Percentiles rank a stretch among this genome's conserved stretches.
Evolutionary conservation across 2,113 vertebrate genomes (phyloP).

Genomic region (Neomonachus schauinslandi): DNA sequence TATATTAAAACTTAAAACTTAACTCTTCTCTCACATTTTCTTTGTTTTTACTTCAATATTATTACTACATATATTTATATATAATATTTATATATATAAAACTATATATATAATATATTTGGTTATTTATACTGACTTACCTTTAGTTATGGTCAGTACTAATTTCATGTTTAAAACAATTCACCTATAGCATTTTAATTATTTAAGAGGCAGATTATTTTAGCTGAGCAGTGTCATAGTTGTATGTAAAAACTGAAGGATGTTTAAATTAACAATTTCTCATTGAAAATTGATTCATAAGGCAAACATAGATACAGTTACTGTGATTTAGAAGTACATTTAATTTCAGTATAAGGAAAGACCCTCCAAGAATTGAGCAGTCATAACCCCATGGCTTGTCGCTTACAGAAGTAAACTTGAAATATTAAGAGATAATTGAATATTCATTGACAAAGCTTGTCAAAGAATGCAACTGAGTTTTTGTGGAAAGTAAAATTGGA

Average conservation of each 20-base stretch:
- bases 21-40: neutral
- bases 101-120: neutral
- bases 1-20: neutral
- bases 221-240: neutral
- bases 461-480: neutral
- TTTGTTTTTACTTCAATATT: neutral
- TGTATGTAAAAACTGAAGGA: neutral
- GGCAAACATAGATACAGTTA: neutral
- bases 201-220: neutral
- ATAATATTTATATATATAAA: neutral
- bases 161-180: neutral
- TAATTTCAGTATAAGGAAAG: neutral
- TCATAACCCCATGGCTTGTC: neutral
- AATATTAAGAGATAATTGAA: neutral
- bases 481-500: neutral
- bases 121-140: neutral
- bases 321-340: neutral
- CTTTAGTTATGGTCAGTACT: neutral
- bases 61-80: neutral
- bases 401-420: neutral
- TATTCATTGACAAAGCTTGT: neutral
- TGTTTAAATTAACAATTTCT: neutral
- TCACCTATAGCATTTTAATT: neutral
- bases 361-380: neutral
- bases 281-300: neutral